phyloP scores from a whole-genome alignment of 2,797 vertebrate genomes.

The Emys orbicularis region DNA sequence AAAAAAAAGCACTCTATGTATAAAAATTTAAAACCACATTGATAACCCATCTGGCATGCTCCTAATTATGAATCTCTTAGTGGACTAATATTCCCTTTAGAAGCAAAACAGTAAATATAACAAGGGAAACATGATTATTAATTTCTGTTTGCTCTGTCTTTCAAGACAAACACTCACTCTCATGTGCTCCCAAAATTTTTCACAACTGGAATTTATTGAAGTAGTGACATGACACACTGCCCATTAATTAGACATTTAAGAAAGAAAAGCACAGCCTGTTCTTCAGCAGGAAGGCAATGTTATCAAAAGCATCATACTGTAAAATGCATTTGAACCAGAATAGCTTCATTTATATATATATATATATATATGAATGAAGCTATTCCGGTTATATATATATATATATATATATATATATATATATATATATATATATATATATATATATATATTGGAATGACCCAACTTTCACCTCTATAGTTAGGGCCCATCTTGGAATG shows the following conservation, averaged over 20 bases:
- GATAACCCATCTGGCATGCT: constrained; percentile 83
- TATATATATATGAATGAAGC: too few species aligned
- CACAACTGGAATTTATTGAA: constrained; percentile 61
- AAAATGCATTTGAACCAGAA: constrained; percentile 49
- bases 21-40: constrained; percentile 85
- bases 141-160: constrained; percentile 80
- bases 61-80: constrained; percentile 81
- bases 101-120: constrained; percentile 78
- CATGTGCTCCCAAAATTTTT: constrained; percentile 57
- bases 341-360: background rate
- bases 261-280: constrained; percentile 51
- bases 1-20: constrained; percentile 72
- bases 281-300: constrained; percentile 43
- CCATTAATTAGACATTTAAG: constrained; percentile 58
- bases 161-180: constrained; percentile 71
- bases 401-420: too few species aligned
- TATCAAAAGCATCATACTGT: constrained; percentile 68
- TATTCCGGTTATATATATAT: too few species aligned
- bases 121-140: constrained; percentile 78
- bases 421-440: too few species aligned
- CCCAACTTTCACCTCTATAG: too few species aligned
- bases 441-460: too few species aligned
- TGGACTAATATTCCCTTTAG: constrained; percentile 79
- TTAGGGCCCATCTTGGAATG: too few species aligned
- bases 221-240: constrained; percentile 50